phyloP scores from a whole-genome alignment of 1,140 invertebrate species.

The Tetragnatha versicolor region DNA sequence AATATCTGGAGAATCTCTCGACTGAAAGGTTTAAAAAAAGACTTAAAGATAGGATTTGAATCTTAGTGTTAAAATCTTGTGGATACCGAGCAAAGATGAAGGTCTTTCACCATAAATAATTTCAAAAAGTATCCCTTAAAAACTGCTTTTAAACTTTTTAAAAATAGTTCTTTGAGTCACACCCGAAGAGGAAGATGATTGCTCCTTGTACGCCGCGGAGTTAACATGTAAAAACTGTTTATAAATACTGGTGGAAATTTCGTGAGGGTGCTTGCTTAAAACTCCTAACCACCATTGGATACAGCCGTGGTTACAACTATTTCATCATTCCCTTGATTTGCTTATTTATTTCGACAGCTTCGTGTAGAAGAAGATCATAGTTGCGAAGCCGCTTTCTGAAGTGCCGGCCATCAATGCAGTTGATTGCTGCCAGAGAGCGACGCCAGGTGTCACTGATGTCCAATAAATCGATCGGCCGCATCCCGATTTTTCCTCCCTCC shows the following conservation, averaged over 20 bases:
- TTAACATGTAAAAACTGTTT: not conserved
- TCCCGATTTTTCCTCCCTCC: not conserved
- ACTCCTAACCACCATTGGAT: not conserved
- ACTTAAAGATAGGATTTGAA: too few species aligned
- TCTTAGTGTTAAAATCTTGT: too few species aligned
- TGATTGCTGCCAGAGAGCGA: conserved; percentile 5
- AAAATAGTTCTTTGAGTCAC: too few species aligned
- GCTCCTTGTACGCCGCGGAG: too few species aligned
- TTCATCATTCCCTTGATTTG: not conserved
- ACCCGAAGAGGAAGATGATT: too few species aligned
- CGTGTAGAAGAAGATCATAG: not conserved
- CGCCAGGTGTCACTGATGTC: conserved; percentile 33
- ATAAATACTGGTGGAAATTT: not conserved
- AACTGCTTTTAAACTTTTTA: too few species aligned
- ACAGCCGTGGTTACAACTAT: not conserved
- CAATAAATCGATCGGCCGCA: conserved; percentile 31
- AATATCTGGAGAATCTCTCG: too few species aligned
- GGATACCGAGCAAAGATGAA: too few species aligned
- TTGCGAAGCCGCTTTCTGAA: not conserved
- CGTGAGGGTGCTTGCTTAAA: not conserved
- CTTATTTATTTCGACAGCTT: not conserved
- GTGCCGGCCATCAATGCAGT: conserved; percentile 16
- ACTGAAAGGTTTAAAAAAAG: too few species aligned
- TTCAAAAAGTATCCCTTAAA: too few species aligned
- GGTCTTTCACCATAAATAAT: too few species aligned